Base-by-base conservation (phyloP, 2,113 vertebrate species). In the Pongo abelii region DNA sequence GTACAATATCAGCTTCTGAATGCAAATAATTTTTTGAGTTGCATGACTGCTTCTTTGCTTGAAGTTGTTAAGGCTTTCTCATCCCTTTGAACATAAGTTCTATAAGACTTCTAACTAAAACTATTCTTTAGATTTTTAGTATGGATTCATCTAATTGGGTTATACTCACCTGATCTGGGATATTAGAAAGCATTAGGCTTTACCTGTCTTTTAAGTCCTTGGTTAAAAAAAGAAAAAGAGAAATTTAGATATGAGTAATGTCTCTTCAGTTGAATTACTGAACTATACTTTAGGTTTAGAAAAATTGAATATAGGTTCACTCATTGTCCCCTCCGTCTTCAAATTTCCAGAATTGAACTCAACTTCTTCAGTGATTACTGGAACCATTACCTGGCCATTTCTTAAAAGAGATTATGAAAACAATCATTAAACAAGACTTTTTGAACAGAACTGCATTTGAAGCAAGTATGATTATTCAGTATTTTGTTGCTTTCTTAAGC, bases 131-230 rank as follows among this genome's bases (percentile, higher is more conserved):
- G n/a, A 38, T 69, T n/a, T 43, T 80, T 91, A 90, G 61, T 18
- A 52, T 74, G 2, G 46, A 20, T 75, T 89, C 48, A 48, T 95
- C 93, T 64, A 70, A 67, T 90, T 92, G 22, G 30, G 38, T 80
- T 90, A 64, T 81, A 96, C 57, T 80, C 23, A 57, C 12, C 16
- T 75, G 85, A 50, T 84, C 74, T 93, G 88, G 46, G n/a, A 94
- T 86, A 64, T 46, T n/a, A 77, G 94, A 84, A 93, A 90, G 75
- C 14, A 84, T 3, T 86, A 86, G 92, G 27, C 27, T 86, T 94
- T 46, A 38, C 9, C 17, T 94, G 8, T 67, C 23, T 89, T 89
- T 77, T 93, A 95, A 25, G 4, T 67, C 20, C 35, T 94, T 89
- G 23, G 55, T 78, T 78, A 78, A 52, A 87, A 83, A 95, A 50